phyloP scores from a whole-genome alignment of 2,797 vertebrate species.

The Premnoplex brunnescens region DNA sequence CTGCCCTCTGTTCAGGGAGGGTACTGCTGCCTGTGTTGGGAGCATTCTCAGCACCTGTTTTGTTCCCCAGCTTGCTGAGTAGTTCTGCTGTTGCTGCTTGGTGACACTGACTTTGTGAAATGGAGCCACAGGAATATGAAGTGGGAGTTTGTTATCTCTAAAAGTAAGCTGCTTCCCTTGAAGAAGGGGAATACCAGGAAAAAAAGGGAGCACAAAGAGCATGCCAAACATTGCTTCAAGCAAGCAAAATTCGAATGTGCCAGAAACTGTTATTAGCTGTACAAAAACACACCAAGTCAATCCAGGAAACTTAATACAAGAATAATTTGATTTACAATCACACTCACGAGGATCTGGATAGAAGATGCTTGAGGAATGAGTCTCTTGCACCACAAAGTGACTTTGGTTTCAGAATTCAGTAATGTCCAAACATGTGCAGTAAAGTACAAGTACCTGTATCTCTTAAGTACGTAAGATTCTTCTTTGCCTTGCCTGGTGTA shows the following conservation, averaged over 20 bases:
- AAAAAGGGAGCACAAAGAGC: not conserved
- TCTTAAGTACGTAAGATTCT: not conserved
- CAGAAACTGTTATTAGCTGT: not conserved
- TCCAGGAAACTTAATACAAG: not conserved
- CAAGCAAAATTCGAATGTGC: not conserved
- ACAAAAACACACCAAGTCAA: not conserved
- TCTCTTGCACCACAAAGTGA: not conserved
- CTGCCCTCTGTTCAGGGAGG: not conserved
- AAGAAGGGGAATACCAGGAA: not conserved
- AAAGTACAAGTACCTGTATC: not conserved
- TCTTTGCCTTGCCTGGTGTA: not conserved
- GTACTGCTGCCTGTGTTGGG: not conserved
- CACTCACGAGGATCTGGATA: not conserved
- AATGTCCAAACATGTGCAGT: not conserved
- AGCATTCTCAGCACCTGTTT: not conserved
- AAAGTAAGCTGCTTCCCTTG: not conserved
- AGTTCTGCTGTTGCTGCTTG: not conserved
- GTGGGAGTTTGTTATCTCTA: not conserved
- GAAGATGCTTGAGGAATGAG: not conserved
- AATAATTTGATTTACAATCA: not conserved
- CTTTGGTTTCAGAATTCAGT: not conserved
- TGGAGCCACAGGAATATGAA: not conserved
- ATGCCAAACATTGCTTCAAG: not conserved
- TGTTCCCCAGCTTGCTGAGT: not conserved
- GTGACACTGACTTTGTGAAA: not conserved